Evolutionary conservation across 2,797 vertebrate genomes (phyloP).

Genomic region (Benthosema pterotum): DNA sequence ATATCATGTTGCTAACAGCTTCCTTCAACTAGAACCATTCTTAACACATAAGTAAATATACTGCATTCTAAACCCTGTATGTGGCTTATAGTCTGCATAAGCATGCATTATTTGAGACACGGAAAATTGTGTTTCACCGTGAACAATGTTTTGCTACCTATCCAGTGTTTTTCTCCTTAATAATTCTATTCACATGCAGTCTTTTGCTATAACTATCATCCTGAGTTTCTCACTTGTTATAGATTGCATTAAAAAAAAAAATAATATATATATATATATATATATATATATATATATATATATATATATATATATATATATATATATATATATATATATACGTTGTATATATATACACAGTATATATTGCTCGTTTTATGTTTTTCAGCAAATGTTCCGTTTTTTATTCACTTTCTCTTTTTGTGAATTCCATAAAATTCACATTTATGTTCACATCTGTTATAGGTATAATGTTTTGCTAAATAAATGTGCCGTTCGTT

Average conservation of each 20-base stretch:
- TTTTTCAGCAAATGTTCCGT: not conserved
- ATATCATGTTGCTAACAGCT: too few relatives aligned
- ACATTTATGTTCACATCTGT: not conserved
- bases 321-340: too few relatives aligned
- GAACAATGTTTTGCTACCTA: constrained; percentile 5
- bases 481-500: constrained; percentile 28
- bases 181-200: not conserved
- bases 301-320: too few relatives aligned
- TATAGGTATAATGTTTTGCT: constrained; percentile 26
- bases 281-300: too few relatives aligned
- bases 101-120: not conserved
- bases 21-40: not conserved
- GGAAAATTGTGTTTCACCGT: not conserved
- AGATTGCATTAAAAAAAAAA: not conserved
- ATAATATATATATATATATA: too few relatives aligned
- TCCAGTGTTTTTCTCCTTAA: not conserved
- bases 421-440: constrained; percentile 9
- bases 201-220: not conserved
- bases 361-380: constrained; percentile 27
- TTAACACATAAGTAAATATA: not conserved
- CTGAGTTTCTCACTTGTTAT: constrained; percentile 7
- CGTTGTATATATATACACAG: too few relatives aligned
- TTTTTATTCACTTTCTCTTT: not conserved
- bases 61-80: constrained; percentile 16
- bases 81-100: constrained; percentile 30